Evolutionary conservation across 2,888 invertebrate genomes (phyloP), one percentile per base, ranked within the genome.

Genomic region (Athalia cordata): DNA sequence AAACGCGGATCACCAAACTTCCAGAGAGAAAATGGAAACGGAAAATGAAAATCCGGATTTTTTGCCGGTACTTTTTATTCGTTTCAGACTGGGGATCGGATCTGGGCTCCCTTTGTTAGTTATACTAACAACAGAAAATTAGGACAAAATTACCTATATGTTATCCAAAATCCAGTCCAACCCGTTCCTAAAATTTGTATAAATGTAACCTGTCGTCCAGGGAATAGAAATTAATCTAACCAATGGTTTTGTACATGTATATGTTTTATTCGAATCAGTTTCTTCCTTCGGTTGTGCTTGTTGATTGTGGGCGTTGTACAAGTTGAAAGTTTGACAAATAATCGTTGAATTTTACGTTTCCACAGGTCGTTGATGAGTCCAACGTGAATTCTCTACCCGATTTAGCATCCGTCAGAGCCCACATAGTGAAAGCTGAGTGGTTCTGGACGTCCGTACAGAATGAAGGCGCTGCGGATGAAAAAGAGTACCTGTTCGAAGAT

Each of bases 401-500:
- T 86, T 93, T 94, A 78, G 94, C 94, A 80, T 91, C 93, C 81
- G 87, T 90, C 13, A 93, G 93, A 84, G 95, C 95, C 49, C 94
- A 95, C 88, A 92, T 97, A 81, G 95, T 97, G 77, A 97, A 96
- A 91, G 96, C 96, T 5, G 97, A 98, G 92, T 99, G 99, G 99
- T 99, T 99, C 91, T 99, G 99, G 99, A 97, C 96, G 59, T 98
- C 98, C 68, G 97, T 99, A 81, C 98, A 98, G 91, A 97, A 98
- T 92, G 97, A 98, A 86, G 96, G 96, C 82, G 96, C 96, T 86
- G 97, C 97, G 80, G 96, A 96, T 87, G 99, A 98, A 90, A 94
- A 95, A 87, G 95, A 98, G 84, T 98, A 98, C 91, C 92, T 95
- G 15, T 97, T 96, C 87, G 95, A 96, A 91, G 95, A 96, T 91